Evolutionary conservation across 2,797 vertebrate species (phyloP), one percentile per base, ranked within the genome.

Genomic region (Chloroceryle amazona): DNA sequence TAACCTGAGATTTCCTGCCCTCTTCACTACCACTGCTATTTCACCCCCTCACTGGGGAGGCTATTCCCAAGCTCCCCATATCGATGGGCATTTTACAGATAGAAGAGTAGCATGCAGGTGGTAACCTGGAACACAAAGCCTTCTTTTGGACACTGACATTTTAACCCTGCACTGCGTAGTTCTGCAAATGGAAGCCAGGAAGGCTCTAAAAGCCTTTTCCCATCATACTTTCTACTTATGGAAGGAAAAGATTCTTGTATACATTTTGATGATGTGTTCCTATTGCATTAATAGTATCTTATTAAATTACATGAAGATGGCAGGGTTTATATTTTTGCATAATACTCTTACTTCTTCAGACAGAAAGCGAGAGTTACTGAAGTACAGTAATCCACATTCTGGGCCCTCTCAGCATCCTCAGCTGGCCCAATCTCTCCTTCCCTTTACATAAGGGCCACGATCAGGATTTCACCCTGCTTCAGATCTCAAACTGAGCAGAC

Each of bases 361-460:
- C 47, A 17, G 55, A 78, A 26, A 12, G 20, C 1, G 1, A 49
- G 6, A 70, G 28, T 54, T 84, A 57, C n/a, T 33, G 9, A 60
- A 66, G 47, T n/a, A 37, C 10, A 16, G 35, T 20, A 71, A 66
- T 17, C 37, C 37, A 52, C 31, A 37, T 47, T 52, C 42, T 28
- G 25, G 20, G 17, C 35, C 42, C 63, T 67, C 28, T 28, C 39
- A 68, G 29, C 2, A 2, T 82, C 37, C 25, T 89, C 41, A 1
- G 0, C 44, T 44, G n/a, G 22, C 22, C 25, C n/a, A n/a, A 2
- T 33, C n/a, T 13, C 46, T 67, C 54, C 51, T 57, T 61, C 20
- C 14, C 47, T 51, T 81, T 29, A 25, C 2, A 2, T 6, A 67
- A 67, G 22, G 42, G 1, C 39, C 29, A 51, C 1, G 0, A 47